Base-by-base conservation (phyloP, 2,888 invertebrate species). In the Tipula confusa region DNA sequence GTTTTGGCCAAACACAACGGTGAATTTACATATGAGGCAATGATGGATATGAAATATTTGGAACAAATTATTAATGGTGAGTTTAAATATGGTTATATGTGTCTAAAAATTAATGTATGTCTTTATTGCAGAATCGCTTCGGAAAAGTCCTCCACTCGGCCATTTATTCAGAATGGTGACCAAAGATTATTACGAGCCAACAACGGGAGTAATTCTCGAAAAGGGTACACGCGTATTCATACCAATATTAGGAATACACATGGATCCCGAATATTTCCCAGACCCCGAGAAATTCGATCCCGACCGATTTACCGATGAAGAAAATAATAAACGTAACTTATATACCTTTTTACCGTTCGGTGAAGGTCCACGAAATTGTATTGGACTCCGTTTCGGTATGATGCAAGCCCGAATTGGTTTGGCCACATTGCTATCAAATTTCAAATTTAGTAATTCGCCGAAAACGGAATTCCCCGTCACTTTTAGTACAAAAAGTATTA, bases 21-120 rank as follows among this genome's bases (percentile, higher is more conserved):
- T 0, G 85, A 87, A 79, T 86, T 89, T 2, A 90, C 88, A 18
- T 90, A 90, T 83, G 90, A 91, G 13, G 87, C 88, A 0, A 84
- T 91, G 18, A 87, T 88, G 84, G 89, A 90, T 28, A 88, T 91
- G 86, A 88, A 89, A 83, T 90, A 90, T 86, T 85, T 91, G 85
- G 90, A 91, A 43, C 85, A 87, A 36, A 90, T 90, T 84, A 84
- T 91, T 1, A 86, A 86, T 87, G 90, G 90, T 90, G 28, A 82
- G 15, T n/a, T n/a, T n/a, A n/a, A n/a, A n/a, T n/a, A n/a, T n/a
- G n/a, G n/a, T n/a, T 18, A 29, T 29, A 36, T 1, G n/a, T 7
- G 28, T 15, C 18, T 6, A 36, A 36, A 31, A 9, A n/a, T n/a
- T n/a, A n/a, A n/a, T n/a, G n/a, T n/a, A n/a, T n/a, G n/a, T n/a